A percentile compares a stretch with the other conserved stretches of the same genome.
Conservation (phyloP, 2,113 vertebrate genomes). For the Pterocles gutturalis region DNA sequence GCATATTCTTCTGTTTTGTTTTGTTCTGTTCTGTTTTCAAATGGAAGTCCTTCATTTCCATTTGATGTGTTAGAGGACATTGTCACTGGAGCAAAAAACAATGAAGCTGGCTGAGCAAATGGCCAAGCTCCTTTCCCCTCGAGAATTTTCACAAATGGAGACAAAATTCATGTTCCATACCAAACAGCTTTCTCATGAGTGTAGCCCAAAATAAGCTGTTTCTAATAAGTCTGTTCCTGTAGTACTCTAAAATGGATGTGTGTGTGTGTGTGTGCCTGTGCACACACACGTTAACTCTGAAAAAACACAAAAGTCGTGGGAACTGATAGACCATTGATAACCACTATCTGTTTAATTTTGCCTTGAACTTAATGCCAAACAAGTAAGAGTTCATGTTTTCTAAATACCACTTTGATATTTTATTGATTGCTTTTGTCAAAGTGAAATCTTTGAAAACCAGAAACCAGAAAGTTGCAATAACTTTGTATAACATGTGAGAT, state of each 20-base stretch:
- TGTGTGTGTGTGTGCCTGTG: no score
- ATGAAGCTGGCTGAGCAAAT: neutral
- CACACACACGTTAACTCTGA: neutral
- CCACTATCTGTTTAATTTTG: conserved; percentile 26
- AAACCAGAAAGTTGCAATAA: neutral
- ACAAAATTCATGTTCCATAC: neutral
- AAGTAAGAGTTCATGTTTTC: conserved; percentile 8
- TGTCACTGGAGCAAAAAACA: conserved; percentile 4
- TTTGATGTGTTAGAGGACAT: neutral
- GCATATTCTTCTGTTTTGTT: neutral
- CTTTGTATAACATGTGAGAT: neutral
- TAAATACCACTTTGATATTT: conserved; percentile 28
- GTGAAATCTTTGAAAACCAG: neutral
- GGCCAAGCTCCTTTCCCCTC: neutral
- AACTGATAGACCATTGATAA: neutral
- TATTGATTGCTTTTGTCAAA: conserved; percentile 48
- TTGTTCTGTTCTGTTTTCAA: neutral
- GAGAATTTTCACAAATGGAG: neutral
- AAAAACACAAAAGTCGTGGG: neutral
- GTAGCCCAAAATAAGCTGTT: neutral
- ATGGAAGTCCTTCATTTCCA: neutral
- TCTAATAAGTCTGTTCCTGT: neutral
- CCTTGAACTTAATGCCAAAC: conserved; percentile 32
- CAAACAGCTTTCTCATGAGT: neutral
- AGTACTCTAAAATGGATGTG: neutral